phyloP scores from a whole-genome alignment of 92 coral and sea anemone genomes.

The Parazoanthus darwini region DNA sequence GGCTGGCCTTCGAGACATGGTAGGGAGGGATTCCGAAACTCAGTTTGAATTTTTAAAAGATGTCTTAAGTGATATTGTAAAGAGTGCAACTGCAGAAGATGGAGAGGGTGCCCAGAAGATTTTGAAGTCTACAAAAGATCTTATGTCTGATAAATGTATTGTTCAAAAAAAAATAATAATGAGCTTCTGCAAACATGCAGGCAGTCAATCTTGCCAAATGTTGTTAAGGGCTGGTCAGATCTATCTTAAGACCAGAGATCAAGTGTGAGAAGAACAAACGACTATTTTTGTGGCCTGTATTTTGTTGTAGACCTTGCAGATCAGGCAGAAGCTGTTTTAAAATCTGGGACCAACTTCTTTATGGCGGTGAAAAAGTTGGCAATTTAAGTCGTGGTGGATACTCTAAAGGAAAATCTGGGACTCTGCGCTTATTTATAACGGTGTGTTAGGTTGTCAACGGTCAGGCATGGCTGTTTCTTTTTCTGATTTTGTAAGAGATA shows the following conservation, averaged over 20 bases:
- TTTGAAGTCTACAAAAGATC: constrained; percentile 13
- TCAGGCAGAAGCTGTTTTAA: constrained; percentile 39
- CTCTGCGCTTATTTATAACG: constrained; percentile 30
- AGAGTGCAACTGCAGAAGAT: constrained; percentile 28
- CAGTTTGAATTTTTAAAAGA: constrained; percentile 23
- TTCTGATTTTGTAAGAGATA: constrained; percentile 12
- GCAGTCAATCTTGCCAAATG: constrained; percentile 5
- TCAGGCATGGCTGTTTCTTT: constrained; percentile 35
- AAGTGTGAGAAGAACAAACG: constrained; percentile 9
- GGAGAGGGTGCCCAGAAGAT: not conserved
- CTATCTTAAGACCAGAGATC: not conserved
- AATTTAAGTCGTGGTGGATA: constrained; percentile 18
- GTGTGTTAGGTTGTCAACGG: constrained; percentile 22
- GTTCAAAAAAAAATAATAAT: constrained; percentile 23
- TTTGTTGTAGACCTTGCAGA: constrained; percentile 49
- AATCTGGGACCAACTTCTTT: constrained; percentile 40
- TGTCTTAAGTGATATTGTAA: constrained; percentile 26
- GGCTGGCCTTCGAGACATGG: too few species aligned
- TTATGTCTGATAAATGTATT: not conserved
- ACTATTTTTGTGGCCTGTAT: constrained; percentile 42
- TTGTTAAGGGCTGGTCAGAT: constrained; percentile 10
- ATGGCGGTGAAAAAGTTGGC: constrained; percentile 42
- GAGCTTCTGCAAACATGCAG: constrained; percentile 27
- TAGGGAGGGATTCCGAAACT: not conserved
- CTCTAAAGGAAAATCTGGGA: constrained; percentile 40